phyloP scores from a whole-genome alignment of 2,888 invertebrate species.

The Ormyrus thymus region DNA sequence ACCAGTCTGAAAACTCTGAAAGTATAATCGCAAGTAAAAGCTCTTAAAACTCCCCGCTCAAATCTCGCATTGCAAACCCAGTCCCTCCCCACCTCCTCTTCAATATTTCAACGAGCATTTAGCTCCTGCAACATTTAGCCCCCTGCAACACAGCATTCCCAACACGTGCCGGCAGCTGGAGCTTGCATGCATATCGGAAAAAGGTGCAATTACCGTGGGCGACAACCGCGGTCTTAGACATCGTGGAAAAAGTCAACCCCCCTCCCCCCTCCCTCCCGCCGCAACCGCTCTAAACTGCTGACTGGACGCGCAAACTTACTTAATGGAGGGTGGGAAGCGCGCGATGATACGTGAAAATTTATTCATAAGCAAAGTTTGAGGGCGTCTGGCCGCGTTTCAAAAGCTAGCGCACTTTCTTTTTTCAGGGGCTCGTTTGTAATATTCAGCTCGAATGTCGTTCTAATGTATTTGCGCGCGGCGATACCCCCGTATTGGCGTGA shows the following conservation, averaged over 20 bases:
- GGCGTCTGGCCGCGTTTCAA: slow-evolving; percentile 45
- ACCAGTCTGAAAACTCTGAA: too few relatives aligned
- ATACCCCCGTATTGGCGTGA: background rate
- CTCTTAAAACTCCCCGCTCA: too few relatives aligned
- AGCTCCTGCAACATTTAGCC: background rate
- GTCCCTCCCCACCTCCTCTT: too few relatives aligned
- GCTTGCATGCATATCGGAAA: slow-evolving; percentile 17
- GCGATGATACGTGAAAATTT: slow-evolving; percentile 64
- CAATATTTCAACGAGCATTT: background rate
- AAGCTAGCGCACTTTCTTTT: background rate
- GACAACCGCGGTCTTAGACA: background rate
- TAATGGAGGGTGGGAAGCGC: slow-evolving; percentile 27
- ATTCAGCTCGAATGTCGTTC: background rate
- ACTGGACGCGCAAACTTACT: slow-evolving; percentile 24
- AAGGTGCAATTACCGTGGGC: slow-evolving; percentile 30
- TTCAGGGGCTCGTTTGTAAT: background rate
- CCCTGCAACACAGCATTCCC: background rate
- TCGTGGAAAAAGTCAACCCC: too few relatives aligned
- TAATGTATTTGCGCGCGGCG: background rate
- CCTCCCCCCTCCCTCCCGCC: background rate
- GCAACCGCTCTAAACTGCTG: slow-evolving; percentile 16
- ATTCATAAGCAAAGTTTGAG: slow-evolving; percentile 65
- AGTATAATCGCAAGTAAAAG: too few relatives aligned
- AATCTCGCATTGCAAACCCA: too few relatives aligned
- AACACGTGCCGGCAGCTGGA: slow-evolving; percentile 9